Percentiles rank a stretch among this genome's conserved stretches.
Evolutionary conservation across 2,113 vertebrate genomes (phyloP).

Genomic region (Muntiacus muntjak): DNA sequence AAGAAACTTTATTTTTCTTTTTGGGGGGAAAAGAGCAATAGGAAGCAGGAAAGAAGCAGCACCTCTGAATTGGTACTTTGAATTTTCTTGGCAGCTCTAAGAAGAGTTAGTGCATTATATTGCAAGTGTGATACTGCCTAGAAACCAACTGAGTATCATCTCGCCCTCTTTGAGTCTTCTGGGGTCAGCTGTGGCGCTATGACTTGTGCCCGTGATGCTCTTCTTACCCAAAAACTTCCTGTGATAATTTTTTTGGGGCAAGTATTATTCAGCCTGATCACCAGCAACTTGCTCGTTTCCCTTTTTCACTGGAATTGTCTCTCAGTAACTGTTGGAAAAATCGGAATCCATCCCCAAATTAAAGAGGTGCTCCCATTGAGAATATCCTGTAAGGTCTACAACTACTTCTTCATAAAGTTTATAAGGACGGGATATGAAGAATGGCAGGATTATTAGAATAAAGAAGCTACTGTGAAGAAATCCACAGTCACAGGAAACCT

Average conservation of each 20-base stretch:
- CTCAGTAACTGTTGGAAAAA: slow-evolving; percentile 3
- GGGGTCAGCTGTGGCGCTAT: background rate
- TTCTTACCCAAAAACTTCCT: background rate
- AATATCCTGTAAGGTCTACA: background rate
- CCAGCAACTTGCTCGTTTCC: background rate
- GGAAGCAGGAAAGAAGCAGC: background rate
- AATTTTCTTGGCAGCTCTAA: slow-evolving; percentile 11
- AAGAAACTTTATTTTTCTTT: background rate
- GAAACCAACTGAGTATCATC: background rate
- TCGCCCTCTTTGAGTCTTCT: background rate
- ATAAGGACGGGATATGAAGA: background rate
- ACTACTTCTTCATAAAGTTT: background rate
- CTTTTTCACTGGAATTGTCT: background rate
- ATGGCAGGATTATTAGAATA: background rate
- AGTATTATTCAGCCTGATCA: background rate
- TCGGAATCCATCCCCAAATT: slow-evolving; percentile 27
- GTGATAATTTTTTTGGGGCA: background rate
- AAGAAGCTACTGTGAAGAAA: background rate
- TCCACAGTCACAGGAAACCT: background rate
- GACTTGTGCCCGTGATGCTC: background rate
- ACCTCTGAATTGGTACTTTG: background rate
- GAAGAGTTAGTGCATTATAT: background rate
- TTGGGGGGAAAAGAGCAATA: background rate
- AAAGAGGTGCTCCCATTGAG: background rate
- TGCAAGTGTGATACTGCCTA: background rate